Conservation (phyloP, 1,140 invertebrate genomes). For the Bactericera cockerelli region DNA sequence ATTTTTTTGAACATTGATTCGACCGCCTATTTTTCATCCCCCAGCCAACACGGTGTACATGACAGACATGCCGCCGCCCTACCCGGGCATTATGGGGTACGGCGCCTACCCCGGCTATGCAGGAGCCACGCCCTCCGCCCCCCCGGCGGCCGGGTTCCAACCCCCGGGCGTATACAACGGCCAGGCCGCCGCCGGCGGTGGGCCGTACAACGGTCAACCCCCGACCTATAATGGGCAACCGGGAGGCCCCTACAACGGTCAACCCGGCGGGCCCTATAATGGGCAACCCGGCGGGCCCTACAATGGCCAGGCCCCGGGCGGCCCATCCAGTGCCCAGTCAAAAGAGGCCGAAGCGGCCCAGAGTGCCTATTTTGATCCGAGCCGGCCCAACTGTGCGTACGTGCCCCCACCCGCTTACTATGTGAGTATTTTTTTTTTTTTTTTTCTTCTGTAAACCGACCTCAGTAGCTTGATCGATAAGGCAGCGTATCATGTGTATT, state of each 20-base stretch:
- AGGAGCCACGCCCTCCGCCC: constrained; percentile 15
- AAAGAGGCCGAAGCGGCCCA: constrained; percentile 75
- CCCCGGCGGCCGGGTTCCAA: constrained; percentile 11
- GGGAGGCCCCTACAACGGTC: no score
- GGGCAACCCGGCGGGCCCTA: neutral
- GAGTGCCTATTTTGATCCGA: constrained; percentile 75
- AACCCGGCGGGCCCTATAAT: neutral
- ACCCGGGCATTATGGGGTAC: constrained; percentile 59
- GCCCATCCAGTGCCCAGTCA: constrained; percentile 35
- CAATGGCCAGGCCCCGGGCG: constrained; percentile 27
- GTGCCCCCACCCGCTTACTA: constrained; percentile 70
- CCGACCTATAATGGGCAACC: neutral
- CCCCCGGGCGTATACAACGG: neutral
- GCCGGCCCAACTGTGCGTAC: constrained; percentile 63
- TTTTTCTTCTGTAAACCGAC: no score
- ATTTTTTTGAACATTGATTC: no score
- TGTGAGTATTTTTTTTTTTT: constrained; percentile 53
- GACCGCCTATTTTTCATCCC: no score
- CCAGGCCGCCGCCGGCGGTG: neutral
- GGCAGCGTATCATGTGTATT: no score
- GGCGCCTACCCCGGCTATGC: constrained; percentile 31
- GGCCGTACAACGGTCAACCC: no score
- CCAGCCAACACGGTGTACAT: constrained; percentile 74
- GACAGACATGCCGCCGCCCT: constrained; percentile 84
- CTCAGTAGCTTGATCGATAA: no score